A percentile compares a stretch with the other conserved stretches of the same genome.
phyloP scores from a whole-genome alignment of 2,888 invertebrate species.

The Andrena hattorfiana region DNA sequence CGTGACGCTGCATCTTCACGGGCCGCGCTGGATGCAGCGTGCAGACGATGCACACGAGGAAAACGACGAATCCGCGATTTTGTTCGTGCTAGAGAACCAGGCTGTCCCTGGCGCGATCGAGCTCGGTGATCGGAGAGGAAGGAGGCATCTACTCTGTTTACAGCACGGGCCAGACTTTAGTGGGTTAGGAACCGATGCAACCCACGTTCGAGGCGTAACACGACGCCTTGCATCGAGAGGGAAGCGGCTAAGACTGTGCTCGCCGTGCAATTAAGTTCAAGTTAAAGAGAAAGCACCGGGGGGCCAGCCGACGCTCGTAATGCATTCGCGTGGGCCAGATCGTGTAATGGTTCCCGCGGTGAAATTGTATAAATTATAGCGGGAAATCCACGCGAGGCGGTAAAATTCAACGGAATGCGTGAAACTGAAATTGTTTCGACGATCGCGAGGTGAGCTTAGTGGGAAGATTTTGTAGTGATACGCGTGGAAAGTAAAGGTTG shows the following conservation, averaged over 20 bases:
- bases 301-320: slow-evolving; percentile 15
- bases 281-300: slow-evolving; percentile 63
- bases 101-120: slow-evolving; percentile 15
- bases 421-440: slow-evolving; percentile 30
- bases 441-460: neutral
- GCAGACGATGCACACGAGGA: slow-evolving; percentile 11
- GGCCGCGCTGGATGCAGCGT: slow-evolving; percentile 30
- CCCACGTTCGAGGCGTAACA: slow-evolving; percentile 23
- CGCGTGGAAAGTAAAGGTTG: too few species aligned
- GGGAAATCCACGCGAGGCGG: slow-evolving; percentile 10
- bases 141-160: slow-evolving; percentile 4
- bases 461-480: neutral
- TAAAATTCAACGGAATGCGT: slow-evolving; percentile 1
- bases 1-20: slow-evolving; percentile 51
- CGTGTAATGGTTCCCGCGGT: slow-evolving; percentile 57
- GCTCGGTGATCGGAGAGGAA: neutral
- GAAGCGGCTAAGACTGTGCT: slow-evolving; percentile 38
- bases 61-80: slow-evolving; percentile 30
- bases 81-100: neutral
- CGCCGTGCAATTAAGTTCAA: slow-evolving; percentile 60
- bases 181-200: slow-evolving; percentile 43
- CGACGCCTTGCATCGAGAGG: slow-evolving; percentile 41
- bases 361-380: slow-evolving; percentile 48
- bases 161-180: neutral
- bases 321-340: slow-evolving; percentile 32